Percentiles rank a stretch among this genome's conserved stretches.
Evolutionary conservation across 2,888 invertebrate species (phyloP).

Genomic region (Carpatolechia fugitivella): DNA sequence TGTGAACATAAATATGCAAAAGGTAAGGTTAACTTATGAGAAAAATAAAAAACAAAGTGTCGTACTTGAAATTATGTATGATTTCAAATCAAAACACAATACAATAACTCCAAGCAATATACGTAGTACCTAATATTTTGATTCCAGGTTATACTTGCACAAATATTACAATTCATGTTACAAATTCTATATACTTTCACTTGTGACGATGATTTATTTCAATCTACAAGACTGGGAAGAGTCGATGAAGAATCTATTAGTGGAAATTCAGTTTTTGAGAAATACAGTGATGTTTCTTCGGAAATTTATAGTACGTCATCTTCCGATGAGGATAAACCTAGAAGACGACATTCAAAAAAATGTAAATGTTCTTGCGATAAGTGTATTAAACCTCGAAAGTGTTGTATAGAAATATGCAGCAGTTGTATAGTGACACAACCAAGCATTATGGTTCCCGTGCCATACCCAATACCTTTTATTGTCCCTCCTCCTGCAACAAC

Average conservation of each 20-base stretch:
- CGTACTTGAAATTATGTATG: too few relatives aligned
- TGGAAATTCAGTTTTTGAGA: not conserved
- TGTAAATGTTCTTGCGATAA: constrained; percentile 38
- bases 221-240: not conserved
- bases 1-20: too few relatives aligned
- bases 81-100: too few relatives aligned
- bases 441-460: not conserved
- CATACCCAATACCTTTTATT: not conserved
- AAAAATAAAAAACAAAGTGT: too few relatives aligned
- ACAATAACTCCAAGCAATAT: too few relatives aligned
- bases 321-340: not conserved
- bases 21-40: too few relatives aligned
- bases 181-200: not conserved
- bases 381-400: constrained; percentile 27
- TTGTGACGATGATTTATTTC: too few relatives aligned
- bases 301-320: not conserved
- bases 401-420: not conserved
- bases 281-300: not conserved
- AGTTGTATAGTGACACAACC: not conserved
- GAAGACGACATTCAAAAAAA: constrained; percentile 18
- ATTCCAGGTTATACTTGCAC: not conserved
- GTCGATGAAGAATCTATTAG: not conserved
- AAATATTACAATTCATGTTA: not conserved
- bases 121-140: too few relatives aligned
- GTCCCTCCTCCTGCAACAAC: not conserved